These are phyloP conservation scores for Trissonchulus latispiculum DNA, from an alignment of 2,888 invertebrate genomes.

Conservation along the genomic window DNA sequence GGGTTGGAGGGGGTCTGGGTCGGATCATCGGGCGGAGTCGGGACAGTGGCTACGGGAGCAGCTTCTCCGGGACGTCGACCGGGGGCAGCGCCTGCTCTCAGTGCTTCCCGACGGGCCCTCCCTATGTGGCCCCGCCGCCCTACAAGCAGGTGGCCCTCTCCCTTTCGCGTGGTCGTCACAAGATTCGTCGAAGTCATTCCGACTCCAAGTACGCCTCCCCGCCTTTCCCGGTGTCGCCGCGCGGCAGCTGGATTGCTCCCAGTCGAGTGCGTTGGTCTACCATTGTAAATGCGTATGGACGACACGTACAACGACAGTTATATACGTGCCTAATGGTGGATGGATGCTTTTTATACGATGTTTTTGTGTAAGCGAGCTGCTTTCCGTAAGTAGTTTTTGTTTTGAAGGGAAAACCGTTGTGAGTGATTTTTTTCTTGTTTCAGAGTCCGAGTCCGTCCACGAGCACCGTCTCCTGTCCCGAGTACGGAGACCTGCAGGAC, in stretches of 20 bases:
- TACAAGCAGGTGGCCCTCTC: neutral
- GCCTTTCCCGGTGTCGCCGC: neutral
- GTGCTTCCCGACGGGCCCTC: neutral
- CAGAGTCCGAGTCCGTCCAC: slow-evolving; percentile 43
- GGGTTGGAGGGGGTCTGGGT: no score
- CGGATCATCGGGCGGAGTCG: no score
- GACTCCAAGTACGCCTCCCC: slow-evolving; percentile 20
- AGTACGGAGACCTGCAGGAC: slow-evolving; percentile 60
- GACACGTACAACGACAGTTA: neutral
- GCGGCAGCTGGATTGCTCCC: neutral
- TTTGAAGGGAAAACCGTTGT: no score
- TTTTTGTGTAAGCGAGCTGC: neutral
- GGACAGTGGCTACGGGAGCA: slow-evolving; percentile 40
- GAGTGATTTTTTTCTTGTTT: slow-evolving; percentile 19
- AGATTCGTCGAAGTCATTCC: slow-evolving; percentile 19
- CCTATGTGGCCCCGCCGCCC: neutral
- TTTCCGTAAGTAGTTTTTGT: neutral
- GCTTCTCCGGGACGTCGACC: slow-evolving; percentile 33
- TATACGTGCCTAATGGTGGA: neutral
- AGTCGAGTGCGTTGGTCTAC: slow-evolving; percentile 7
- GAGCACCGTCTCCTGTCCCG: slow-evolving; percentile 43
- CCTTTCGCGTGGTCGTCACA: neutral
- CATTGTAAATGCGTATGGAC: no score
- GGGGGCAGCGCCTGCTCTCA: no score
- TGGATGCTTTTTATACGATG: neutral